A percentile compares a stretch with the other conserved stretches of the same genome.
phyloP scores from a whole-genome alignment of 1,140 invertebrate genomes.

The Ridgeia piscesae region DNA sequence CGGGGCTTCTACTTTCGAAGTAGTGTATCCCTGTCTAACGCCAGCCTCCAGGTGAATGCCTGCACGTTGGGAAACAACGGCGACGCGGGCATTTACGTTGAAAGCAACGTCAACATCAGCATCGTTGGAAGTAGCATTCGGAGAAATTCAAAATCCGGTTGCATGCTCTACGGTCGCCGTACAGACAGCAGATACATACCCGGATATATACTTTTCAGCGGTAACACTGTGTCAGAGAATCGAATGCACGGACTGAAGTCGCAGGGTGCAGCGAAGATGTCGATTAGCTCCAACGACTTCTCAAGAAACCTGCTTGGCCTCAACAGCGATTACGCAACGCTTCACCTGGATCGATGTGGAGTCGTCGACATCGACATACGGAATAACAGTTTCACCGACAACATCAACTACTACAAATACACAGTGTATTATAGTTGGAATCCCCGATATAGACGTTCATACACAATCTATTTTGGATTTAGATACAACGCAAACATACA shows the following conservation, averaged over 20 bases:
- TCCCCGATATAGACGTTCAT: not conserved
- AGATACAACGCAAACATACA: not conserved
- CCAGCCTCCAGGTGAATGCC: not conserved
- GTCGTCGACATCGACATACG: not conserved
- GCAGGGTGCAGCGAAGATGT: not conserved
- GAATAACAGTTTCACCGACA: not conserved
- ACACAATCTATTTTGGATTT: not conserved
- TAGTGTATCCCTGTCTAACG: not conserved
- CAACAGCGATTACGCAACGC: not conserved
- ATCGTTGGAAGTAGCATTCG: not conserved
- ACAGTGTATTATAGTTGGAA: not conserved
- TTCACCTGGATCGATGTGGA: not conserved
- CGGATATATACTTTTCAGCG: not conserved
- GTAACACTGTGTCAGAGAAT: not conserved
- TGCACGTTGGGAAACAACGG: not conserved
- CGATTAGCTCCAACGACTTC: not conserved
- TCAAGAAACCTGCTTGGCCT: not conserved
- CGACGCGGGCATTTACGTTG: not conserved
- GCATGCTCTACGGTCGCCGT: not conserved
- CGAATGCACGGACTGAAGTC: not conserved
- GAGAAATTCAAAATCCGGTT: not conserved
- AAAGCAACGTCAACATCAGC: not conserved
- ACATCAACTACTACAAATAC: not conserved
- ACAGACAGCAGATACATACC: not conserved
- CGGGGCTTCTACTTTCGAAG: not conserved